Conservation (phyloP, 2,113 vertebrate genomes). For the Motacilla alba region DNA sequence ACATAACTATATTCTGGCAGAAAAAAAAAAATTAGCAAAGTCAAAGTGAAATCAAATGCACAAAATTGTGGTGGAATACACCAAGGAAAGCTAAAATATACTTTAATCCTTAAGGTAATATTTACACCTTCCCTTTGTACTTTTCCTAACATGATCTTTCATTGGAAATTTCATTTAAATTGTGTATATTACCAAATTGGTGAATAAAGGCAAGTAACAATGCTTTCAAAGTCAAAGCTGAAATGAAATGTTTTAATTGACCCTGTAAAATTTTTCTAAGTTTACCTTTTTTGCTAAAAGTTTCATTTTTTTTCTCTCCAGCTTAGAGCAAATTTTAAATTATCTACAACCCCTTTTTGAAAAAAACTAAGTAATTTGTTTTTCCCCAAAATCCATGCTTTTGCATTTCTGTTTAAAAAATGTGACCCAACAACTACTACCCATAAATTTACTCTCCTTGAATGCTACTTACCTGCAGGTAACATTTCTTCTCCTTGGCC, state of each 20-base stretch:
- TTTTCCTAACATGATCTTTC: neutral
- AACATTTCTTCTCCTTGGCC: conserved; percentile 95
- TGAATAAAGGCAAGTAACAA: neutral
- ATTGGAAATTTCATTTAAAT: neutral
- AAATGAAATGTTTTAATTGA: neutral
- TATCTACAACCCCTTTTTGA: neutral
- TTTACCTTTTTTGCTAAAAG: neutral
- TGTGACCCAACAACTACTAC: neutral
- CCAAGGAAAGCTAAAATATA: neutral
- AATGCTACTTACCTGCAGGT: conserved; percentile 83
- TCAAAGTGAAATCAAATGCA: neutral
- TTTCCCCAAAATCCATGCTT: neutral
- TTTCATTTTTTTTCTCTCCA: neutral
- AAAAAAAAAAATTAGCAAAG: neutral
- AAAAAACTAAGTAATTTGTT: neutral
- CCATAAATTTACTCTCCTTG: neutral
- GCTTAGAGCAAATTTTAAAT: neutral
- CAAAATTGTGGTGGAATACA: neutral
- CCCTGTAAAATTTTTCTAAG: neutral
- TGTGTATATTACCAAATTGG: neutral
- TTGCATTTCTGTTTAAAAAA: neutral
- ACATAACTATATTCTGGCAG: neutral
- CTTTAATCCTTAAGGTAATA: neutral
- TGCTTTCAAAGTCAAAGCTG: neutral
- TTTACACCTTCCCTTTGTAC: neutral